Percentiles rank a stretch among this genome's conserved stretches.
These are phyloP conservation scores for Clarias platycephalus DNA, from an alignment of 2,797 vertebrate species.

Conservation along the genomic window DNA sequence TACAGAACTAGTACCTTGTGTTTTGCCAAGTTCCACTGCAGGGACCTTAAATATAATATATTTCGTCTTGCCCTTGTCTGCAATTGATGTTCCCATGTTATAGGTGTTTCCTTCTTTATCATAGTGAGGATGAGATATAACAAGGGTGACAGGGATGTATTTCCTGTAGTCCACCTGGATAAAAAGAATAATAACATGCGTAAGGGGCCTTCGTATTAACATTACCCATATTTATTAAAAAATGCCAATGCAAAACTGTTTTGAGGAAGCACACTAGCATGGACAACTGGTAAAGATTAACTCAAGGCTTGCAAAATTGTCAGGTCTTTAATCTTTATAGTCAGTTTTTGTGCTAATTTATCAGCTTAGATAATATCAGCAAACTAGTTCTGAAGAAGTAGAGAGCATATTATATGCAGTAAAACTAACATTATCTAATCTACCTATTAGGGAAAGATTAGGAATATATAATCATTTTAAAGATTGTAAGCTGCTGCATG, in stretches of 20 bases:
- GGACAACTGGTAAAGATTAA: background rate
- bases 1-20: slow-evolving; percentile 50
- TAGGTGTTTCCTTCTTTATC: slow-evolving; percentile 86
- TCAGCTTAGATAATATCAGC: background rate
- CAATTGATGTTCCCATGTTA: slow-evolving; percentile 91
- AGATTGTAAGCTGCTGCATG: background rate
- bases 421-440: background rate
- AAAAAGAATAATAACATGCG: background rate
- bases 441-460: background rate
- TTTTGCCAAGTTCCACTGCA: slow-evolving; percentile 58
- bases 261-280: background rate
- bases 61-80: slow-evolving; percentile 91
- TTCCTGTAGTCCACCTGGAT: slow-evolving; percentile 90
- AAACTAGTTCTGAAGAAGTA: background rate
- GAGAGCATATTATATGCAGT: too few species aligned
- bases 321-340: background rate
- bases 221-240: background rate
- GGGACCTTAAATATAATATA: slow-evolving; percentile 90
- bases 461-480: background rate
- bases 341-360: background rate
- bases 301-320: background rate
- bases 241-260: background rate
- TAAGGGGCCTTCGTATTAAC: too few species aligned
- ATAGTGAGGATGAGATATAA: slow-evolving; percentile 90
- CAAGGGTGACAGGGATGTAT: slow-evolving; percentile 81